A percentile compares a stretch with the other conserved stretches of the same genome.
These are phyloP conservation scores for Parauchenoglanis ngamensis DNA, from an alignment of 2,797 vertebrate species.

Conservation along the genomic window DNA sequence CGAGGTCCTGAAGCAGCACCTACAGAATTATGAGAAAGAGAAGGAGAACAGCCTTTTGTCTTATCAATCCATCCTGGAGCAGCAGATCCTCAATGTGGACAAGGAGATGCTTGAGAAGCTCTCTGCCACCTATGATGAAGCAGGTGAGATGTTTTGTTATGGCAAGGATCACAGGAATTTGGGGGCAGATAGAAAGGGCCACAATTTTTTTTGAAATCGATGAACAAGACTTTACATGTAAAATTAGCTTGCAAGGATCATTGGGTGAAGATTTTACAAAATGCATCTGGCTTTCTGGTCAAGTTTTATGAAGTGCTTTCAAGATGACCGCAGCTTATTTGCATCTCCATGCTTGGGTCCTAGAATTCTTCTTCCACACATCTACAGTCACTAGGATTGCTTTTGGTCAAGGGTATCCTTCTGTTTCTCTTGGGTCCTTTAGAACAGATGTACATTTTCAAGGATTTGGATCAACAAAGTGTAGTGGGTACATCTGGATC, in stretches of 20 bases:
- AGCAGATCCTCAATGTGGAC: constrained; percentile 91
- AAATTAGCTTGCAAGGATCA: neutral
- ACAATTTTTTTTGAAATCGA: too few relatives aligned
- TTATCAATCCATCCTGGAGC: constrained; percentile 90
- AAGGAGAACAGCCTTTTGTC: constrained; percentile 85
- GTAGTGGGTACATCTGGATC: neutral
- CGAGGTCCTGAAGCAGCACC: constrained; percentile 88
- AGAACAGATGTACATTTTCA: neutral
- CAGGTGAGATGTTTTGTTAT: constrained; percentile 75
- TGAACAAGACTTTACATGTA: neutral
- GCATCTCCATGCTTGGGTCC: neutral
- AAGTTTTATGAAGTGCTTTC: neutral
- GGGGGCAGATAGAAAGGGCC: neutral
- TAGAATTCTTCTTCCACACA: neutral
- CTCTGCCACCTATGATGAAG: constrained; percentile 90
- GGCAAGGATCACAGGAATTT: neutral
- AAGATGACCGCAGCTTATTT: neutral
- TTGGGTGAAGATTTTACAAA: neutral
- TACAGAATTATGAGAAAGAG: constrained; percentile 85
- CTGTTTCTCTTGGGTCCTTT: neutral
- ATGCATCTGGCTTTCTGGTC: neutral
- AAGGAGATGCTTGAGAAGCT: constrained; percentile 92
- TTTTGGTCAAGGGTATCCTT: neutral
- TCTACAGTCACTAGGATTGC: neutral
- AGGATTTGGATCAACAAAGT: neutral